These are phyloP conservation scores for Paramormyrops hopkinsi DNA, from an alignment of 2,797 vertebrate genomes.

Conservation along the genomic window DNA sequence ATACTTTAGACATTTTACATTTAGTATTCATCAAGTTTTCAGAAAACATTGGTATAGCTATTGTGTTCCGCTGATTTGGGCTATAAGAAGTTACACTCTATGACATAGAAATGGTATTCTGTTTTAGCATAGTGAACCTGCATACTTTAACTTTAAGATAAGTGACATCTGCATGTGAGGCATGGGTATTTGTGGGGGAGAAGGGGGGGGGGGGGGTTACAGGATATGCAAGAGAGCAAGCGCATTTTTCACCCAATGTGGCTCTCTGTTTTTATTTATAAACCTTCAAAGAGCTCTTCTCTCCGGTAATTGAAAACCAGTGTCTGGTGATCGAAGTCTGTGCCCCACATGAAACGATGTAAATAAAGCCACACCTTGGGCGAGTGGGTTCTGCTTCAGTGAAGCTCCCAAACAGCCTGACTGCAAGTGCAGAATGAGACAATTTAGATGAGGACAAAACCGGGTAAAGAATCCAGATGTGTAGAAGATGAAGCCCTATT, in stretches of 20 bases:
- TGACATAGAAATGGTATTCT: background rate
- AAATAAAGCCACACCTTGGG: background rate
- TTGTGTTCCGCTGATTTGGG: background rate
- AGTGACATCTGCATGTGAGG: background rate
- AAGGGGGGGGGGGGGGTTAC: background rate
- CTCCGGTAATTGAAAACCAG: background rate
- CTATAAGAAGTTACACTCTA: background rate
- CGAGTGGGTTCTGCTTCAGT: background rate
- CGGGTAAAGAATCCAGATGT: background rate
- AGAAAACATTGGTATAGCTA: background rate
- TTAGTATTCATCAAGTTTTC: background rate
- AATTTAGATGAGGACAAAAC: background rate
- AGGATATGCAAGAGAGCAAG: background rate
- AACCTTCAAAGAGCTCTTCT: background rate
- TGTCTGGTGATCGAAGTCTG: background rate
- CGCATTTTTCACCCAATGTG: background rate
- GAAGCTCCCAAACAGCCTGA: background rate
- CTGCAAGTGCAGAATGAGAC: background rate
- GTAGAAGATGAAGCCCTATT: background rate
- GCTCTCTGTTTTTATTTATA: background rate
- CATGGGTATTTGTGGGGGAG: background rate
- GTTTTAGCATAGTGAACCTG: background rate
- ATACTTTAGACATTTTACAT: background rate
- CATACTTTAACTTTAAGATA: background rate
- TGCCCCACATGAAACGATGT: background rate